Conservation (phyloP, 2,888 invertebrate genomes). For the Notodonta ziczac region DNA sequence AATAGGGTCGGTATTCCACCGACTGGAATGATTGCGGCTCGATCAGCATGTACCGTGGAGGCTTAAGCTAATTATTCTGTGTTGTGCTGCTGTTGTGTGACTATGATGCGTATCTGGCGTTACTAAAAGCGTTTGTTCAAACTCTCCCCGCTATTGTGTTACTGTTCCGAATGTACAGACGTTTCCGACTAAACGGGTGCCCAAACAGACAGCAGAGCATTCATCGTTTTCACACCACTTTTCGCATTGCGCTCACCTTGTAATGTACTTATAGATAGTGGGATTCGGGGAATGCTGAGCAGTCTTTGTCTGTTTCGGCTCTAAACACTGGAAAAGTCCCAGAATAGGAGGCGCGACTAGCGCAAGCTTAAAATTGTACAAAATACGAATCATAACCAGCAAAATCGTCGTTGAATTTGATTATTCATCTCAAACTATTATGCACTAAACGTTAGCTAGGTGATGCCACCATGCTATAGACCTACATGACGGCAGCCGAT, state of each 20-base stretch:
- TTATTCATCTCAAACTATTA: slow-evolving; percentile 55
- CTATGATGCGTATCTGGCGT: slow-evolving; percentile 74
- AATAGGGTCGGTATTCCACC: slow-evolving; percentile 29
- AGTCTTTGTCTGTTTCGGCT: no score
- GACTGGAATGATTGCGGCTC: slow-evolving; percentile 32
- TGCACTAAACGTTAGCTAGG: slow-evolving; percentile 79
- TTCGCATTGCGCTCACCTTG: no score
- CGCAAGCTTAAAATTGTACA: slow-evolving; percentile 60
- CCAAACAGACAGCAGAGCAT: background rate
- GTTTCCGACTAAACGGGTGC: slow-evolving; percentile 18
- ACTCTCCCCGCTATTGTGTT: slow-evolving; percentile 69
- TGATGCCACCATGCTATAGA: slow-evolving; percentile 77
- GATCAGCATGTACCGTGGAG: slow-evolving; percentile 62
- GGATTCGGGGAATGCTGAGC: no score
- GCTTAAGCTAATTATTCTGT: slow-evolving; percentile 67
- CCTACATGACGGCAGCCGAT: slow-evolving; percentile 75
- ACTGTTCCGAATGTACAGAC: slow-evolving; percentile 64
- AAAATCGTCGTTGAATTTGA: slow-evolving; percentile 35
- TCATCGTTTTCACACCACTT: no score
- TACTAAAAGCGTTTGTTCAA: slow-evolving; percentile 73
- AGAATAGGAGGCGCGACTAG: slow-evolving; percentile 71
- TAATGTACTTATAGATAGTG: no score
- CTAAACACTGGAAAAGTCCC: slow-evolving; percentile 65
- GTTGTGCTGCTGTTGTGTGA: slow-evolving; percentile 70
- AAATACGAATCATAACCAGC: slow-evolving; percentile 55